These are phyloP conservation scores for Ectemnius lituratus DNA, from an alignment of 2,888 invertebrate genomes.

Conservation along the genomic window DNA sequence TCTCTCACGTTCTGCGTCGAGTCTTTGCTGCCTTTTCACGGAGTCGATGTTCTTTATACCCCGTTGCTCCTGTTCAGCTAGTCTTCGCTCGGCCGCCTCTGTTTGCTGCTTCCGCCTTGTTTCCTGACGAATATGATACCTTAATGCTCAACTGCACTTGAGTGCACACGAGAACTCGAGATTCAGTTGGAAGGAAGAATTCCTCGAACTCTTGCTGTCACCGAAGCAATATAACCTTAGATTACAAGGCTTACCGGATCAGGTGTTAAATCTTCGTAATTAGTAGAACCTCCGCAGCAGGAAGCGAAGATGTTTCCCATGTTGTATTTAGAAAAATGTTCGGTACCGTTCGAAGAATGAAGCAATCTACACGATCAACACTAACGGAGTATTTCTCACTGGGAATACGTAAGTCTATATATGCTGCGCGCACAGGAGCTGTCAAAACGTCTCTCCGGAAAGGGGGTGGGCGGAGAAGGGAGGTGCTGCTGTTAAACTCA, in stretches of 20 bases:
- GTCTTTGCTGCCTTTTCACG: conserved; percentile 81
- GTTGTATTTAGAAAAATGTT: neutral
- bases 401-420: no score
- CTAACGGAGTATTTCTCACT: no score
- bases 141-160: neutral
- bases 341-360: no score
- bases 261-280: conserved; percentile 80
- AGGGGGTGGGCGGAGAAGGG: no score
- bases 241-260: conserved; percentile 79
- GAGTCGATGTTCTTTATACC: conserved; percentile 84
- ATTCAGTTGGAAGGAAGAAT: neutral
- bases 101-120: conserved; percentile 81
- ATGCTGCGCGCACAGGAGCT: no score
- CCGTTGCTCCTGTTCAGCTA: conserved; percentile 81
- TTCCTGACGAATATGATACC: conserved; percentile 36
- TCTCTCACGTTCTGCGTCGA: conserved; percentile 81
- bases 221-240: conserved; percentile 20
- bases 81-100: conserved; percentile 85
- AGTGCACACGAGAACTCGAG: neutral
- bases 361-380: no score
- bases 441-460: no score
- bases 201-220: neutral
- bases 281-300: conserved; percentile 80
- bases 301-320: conserved; percentile 78
- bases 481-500: no score